Evolutionary conservation across 2,113 vertebrate species (phyloP).

Genomic region (Pyrgilauda ruficollis): DNA sequence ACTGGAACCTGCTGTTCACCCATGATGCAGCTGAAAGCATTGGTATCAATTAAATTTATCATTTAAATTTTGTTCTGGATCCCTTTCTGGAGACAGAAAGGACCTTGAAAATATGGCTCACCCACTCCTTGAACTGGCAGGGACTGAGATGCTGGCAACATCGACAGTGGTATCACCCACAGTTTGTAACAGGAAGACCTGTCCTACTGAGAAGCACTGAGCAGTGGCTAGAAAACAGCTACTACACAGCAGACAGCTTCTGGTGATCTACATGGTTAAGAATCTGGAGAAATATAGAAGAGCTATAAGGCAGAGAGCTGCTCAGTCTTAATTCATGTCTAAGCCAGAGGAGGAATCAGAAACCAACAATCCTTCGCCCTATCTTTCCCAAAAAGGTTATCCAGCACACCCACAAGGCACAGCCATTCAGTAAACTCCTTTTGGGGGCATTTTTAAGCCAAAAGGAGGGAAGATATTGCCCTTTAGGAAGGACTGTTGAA

Average conservation of each 20-base stretch:
- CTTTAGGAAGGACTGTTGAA: neutral
- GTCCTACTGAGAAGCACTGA: neutral
- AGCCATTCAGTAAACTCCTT: neutral
- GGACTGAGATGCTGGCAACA: neutral
- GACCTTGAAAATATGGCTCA: neutral
- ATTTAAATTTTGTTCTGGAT: neutral
- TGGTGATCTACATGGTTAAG: neutral
- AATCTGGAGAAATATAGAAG: neutral
- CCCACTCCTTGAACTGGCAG: neutral
- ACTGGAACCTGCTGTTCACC: neutral
- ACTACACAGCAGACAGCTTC: neutral
- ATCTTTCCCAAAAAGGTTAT: neutral
- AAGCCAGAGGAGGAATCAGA: neutral
- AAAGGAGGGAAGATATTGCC: neutral
- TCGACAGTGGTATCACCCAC: rapidly evolving
- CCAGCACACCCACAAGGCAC: neutral
- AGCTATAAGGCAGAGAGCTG: neutral
- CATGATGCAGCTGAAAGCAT: neutral
- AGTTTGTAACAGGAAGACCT: neutral
- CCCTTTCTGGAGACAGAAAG: neutral
- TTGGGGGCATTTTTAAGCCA: neutral
- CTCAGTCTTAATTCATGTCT: neutral
- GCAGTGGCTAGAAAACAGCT: neutral
- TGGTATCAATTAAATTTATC: neutral
- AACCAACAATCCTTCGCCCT: neutral